Percentiles rank a stretch among this genome's conserved stretches.
Evolutionary conservation across 2,888 invertebrate species (phyloP).

Genomic region (Cephus runcator): DNA sequence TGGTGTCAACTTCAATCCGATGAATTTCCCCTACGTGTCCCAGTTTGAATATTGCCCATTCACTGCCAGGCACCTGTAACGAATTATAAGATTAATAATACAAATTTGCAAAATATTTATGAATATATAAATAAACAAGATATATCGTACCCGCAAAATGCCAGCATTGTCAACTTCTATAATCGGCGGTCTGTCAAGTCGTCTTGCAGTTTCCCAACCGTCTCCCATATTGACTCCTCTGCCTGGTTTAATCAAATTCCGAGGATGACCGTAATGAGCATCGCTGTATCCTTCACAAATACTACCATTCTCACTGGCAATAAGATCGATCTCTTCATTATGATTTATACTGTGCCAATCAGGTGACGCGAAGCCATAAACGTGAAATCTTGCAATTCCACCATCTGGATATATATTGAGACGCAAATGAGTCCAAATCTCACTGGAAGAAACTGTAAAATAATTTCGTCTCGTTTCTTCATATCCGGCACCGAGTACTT

Average conservation of each 20-base stretch:
- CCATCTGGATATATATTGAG: constrained; percentile 75
- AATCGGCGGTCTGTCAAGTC: constrained; percentile 71
- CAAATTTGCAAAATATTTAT: background rate
- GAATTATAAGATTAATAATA: background rate
- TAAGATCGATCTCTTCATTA: constrained; percentile 65
- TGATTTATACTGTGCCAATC: constrained; percentile 37
- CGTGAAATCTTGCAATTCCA: constrained; percentile 72
- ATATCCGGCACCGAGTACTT: constrained; percentile 69
- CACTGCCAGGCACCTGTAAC: constrained; percentile 61
- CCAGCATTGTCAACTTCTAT: constrained; percentile 69
- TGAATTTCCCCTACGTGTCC: constrained; percentile 68
- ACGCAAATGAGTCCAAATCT: constrained; percentile 71
- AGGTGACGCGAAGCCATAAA: constrained; percentile 68
- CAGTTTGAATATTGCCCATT: constrained; percentile 73
- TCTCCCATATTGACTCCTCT: constrained; percentile 71
- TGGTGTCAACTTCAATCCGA: constrained; percentile 71
- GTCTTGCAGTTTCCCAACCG: constrained; percentile 76
- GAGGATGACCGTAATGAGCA: constrained; percentile 75
- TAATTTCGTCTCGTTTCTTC: constrained; percentile 71
- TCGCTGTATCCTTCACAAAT: constrained; percentile 71
- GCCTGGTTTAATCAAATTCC: constrained; percentile 70
- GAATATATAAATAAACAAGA: constrained; percentile 11
- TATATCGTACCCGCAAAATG: constrained; percentile 70
- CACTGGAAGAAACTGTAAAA: constrained; percentile 67
- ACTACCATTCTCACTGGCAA: constrained; percentile 69